Conservation (phyloP, 2,888 invertebrate genomes). For the Resseliella maxima region DNA sequence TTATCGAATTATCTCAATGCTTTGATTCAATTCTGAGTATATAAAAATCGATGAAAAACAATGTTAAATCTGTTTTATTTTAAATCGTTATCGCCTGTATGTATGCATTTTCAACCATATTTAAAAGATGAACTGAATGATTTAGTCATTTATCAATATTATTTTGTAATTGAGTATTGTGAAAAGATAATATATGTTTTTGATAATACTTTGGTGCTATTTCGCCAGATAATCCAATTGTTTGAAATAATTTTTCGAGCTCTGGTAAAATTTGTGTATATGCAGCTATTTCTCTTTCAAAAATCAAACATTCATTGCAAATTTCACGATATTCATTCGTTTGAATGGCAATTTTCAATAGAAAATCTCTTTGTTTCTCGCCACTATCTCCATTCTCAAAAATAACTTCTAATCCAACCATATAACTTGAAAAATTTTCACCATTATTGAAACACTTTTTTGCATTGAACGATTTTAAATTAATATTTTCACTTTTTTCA, state of each 20-base stretch:
- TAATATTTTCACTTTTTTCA: not conserved
- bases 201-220: not conserved
- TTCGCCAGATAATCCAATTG: not conserved
- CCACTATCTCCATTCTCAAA: not conserved
- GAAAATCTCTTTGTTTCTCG: not conserved
- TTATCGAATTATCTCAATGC: not conserved
- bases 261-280: conserved; percentile 37
- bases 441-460: not conserved
- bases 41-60: too few relatives aligned
- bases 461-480: not conserved
- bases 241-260: not conserved
- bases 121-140: not conserved
- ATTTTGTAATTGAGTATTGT: not conserved
- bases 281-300: conserved; percentile 31
- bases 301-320: not conserved
- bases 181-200: not conserved
- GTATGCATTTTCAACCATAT: too few relatives aligned
- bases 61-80: too few relatives aligned
- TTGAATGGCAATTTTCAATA: conserved; percentile 30
- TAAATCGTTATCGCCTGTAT: too few relatives aligned
- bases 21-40: too few relatives aligned
- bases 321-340: not conserved
- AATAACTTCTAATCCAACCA: not conserved
- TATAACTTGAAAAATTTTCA: conserved; percentile 34
- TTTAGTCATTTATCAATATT: not conserved